Conservation (phyloP, 2,113 vertebrate genomes). For the Xyrauchen texanus region DNA sequence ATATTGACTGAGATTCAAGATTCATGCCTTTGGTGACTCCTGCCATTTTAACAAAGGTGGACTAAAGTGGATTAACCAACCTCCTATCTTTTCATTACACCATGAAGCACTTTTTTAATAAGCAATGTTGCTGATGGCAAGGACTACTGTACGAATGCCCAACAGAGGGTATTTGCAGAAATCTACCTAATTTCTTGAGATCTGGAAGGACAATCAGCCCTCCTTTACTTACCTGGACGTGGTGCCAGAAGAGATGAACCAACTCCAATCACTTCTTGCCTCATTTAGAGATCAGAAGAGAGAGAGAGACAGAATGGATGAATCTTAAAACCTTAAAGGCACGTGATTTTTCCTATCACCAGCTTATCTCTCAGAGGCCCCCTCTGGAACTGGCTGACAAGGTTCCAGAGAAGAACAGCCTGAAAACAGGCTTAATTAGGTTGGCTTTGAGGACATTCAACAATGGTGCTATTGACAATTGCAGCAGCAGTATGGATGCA, state of each 20-base stretch:
- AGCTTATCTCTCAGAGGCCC: constrained; percentile 46
- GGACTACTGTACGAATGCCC: background rate
- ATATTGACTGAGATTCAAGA: constrained; percentile 34
- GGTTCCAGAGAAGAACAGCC: constrained; percentile 42
- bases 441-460: constrained; percentile 46
- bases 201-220: constrained; percentile 21
- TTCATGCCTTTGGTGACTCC: constrained; percentile 49
- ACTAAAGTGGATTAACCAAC: background rate
- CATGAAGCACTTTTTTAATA: background rate
- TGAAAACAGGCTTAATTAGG: constrained; percentile 60
- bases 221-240: constrained; percentile 8
- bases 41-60: constrained; percentile 49
- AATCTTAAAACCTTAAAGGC: constrained; percentile 37
- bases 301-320: constrained; percentile 13
- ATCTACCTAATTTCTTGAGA: constrained; percentile 22
- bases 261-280: constrained; percentile 10
- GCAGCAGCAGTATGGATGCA: constrained; percentile 24
- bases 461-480: constrained; percentile 30
- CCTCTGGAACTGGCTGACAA: constrained; percentile 41
- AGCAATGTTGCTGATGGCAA: background rate
- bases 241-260: constrained; percentile 16
- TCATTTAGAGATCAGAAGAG: constrained; percentile 27
- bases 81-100: background rate
- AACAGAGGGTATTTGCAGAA: constrained; percentile 22
- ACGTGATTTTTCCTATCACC: constrained; percentile 44